Percentiles rank a stretch among this genome's conserved stretches.
Conservation (phyloP, 2,797 vertebrate species). For the Meda fulgida region DNA sequence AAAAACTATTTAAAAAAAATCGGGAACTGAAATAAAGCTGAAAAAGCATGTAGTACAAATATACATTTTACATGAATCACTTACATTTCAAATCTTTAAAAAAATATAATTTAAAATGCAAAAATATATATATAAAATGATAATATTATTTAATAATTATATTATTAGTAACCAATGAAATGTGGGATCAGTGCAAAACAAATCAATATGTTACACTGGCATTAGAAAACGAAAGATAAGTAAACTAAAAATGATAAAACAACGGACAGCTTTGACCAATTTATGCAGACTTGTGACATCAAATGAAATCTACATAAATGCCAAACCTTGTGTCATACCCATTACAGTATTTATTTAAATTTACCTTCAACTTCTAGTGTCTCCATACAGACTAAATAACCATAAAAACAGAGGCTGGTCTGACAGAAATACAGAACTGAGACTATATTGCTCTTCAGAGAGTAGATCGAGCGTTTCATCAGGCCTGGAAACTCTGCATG, state of each 20-base stretch:
- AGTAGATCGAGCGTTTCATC: background rate
- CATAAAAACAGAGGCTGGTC: background rate
- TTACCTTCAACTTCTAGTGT: background rate
- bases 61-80: background rate
- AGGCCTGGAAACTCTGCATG: background rate
- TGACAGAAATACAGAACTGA: background rate
- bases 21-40: background rate
- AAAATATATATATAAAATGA: background rate
- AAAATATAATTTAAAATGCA: background rate
- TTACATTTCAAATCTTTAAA: background rate
- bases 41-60: background rate
- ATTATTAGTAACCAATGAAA: too few species aligned
- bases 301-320: too few species aligned
- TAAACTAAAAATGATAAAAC: background rate
- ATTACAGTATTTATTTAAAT: background rate
- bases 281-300: too few species aligned
- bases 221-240: too few species aligned
- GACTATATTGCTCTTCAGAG: background rate
- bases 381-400: background rate
- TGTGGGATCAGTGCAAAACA: background rate
- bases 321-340: background rate
- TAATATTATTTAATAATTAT: background rate
- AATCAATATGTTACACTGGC: background rate
- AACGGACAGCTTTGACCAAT: background rate
- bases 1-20: background rate